Evolutionary conservation across 2,797 vertebrate species (phyloP).

Genomic region (Intellagama lesueurii): DNA sequence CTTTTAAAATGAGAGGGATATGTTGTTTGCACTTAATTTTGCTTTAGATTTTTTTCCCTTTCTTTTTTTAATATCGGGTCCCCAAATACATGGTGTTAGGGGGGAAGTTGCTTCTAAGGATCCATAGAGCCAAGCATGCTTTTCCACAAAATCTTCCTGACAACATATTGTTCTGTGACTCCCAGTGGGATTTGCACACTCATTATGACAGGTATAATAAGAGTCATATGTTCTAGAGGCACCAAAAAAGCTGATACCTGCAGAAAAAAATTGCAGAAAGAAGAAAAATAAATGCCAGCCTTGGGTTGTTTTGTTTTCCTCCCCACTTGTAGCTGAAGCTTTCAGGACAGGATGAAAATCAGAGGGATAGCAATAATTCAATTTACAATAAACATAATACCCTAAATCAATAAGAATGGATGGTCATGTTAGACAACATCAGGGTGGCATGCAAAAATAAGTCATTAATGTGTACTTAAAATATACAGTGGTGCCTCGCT

Average conservation of each 20-base stretch:
- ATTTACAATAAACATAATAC: too few relatives aligned
- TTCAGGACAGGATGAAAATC: too few relatives aligned
- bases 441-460: too few relatives aligned
- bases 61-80: not conserved
- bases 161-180: not conserved
- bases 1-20: not conserved
- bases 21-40: constrained; percentile 7
- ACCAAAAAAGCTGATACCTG: not conserved
- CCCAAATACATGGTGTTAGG: not conserved
- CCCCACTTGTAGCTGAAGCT: too few relatives aligned
- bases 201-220: not conserved
- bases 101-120: too few relatives aligned
- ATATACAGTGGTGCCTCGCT: too few relatives aligned
- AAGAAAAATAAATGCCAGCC: too few relatives aligned
- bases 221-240: not conserved
- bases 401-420: too few relatives aligned
- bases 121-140: not conserved
- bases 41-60: not conserved
- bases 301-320: not conserved
- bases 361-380: too few relatives aligned
- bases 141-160: not conserved
- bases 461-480: too few relatives aligned
- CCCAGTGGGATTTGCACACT: not conserved
- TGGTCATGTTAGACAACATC: too few relatives aligned
- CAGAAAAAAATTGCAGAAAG: not conserved